phyloP scores from a whole-genome alignment of 92 coral and sea anemone species.

The Porites rus region DNA sequence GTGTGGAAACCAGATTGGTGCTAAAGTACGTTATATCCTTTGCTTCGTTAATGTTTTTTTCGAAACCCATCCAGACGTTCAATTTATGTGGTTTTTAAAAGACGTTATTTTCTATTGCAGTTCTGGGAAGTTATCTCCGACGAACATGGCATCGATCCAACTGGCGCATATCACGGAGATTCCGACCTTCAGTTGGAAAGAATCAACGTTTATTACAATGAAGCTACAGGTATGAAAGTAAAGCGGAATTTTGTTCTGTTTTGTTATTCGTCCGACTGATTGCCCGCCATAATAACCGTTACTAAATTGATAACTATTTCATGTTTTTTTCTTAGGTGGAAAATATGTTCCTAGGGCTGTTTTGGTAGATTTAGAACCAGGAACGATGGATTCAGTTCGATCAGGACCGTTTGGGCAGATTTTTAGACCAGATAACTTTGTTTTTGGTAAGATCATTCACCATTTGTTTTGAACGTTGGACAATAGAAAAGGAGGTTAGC shows the following conservation, averaged over 20 bases:
- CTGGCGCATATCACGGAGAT: slow-evolving; percentile 96
- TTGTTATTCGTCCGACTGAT: not conserved
- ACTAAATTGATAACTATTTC: not conserved
- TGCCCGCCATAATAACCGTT: slow-evolving; percentile 33
- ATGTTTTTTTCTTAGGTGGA: slow-evolving; percentile 67
- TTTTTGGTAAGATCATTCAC: slow-evolving; percentile 78
- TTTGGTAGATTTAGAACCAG: slow-evolving; percentile 90
- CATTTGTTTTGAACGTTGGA: not conserved
- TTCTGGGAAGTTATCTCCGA: slow-evolving; percentile 97
- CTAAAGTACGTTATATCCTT: slow-evolving; percentile 68
- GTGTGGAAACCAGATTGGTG: slow-evolving; percentile 98
- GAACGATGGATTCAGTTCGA: slow-evolving; percentile 96
- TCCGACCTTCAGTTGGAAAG: slow-evolving; percentile 95
- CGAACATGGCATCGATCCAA: slow-evolving; percentile 97
- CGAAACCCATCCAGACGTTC: not conserved
- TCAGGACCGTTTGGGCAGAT: slow-evolving; percentile 95
- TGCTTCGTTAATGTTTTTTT: not conserved
- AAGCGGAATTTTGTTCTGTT: not conserved
- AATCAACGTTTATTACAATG: slow-evolving; percentile 94
- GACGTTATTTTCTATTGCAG: slow-evolving; percentile 37
- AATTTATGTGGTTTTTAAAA: not conserved
- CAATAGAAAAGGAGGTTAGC: not conserved
- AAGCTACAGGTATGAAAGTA: slow-evolving; percentile 81
- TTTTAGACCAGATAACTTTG: slow-evolving; percentile 92
- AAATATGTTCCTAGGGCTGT: slow-evolving; percentile 91